Base-by-base conservation (phyloP, 2,797 vertebrate species). In the Echeneis naucrates region DNA sequence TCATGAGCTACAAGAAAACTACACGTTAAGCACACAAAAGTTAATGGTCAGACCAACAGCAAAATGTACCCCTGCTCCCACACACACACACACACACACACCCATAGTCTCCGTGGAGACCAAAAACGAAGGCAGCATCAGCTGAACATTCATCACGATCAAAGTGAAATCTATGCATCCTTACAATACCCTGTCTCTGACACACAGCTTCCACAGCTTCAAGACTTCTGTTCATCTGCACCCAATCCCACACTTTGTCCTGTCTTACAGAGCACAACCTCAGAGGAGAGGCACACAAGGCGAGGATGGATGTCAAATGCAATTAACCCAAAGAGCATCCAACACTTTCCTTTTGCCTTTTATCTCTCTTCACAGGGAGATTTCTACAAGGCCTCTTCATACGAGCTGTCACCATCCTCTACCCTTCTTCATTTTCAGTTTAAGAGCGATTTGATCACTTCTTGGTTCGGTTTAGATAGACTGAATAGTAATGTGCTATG, bases 311-410 rank as follows among this genome's bases (percentile, higher is more conserved):
- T 91, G 91, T 93, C 90, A 87, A 87, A 92, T 77, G 79, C 87
- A 91, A 92, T 93, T 93, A 94, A 90, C 87, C 87, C 82, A 83
- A 92, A 90, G 82, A 87, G 83, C 81, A 77, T 83, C 64, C 66
- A 77, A 81, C 75, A 77, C 86, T 80, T 86, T 85, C 58, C 65
- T 81, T 83, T 78, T 27, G 60, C 76, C 87, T 92, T 93, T 91
- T 76, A 92, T 93, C 90, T 92, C 63, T 86, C 75, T 82, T 90
- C 89, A 87, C 85, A 89, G 82, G 68, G 70, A 83, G 74, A 88
- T 81, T 83, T 87, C 62, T 82, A 61, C 73, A 72, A 72, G 65
- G 55, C 61, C 51, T 74, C 66, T 58, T 82, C 57, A 75, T 82
- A 78, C 54, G 47, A 74, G 71, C 72, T 82, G 80, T 86, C 85